phyloP scores from a whole-genome alignment of 1,140 invertebrate species.

The Monomorium pharaonis region DNA sequence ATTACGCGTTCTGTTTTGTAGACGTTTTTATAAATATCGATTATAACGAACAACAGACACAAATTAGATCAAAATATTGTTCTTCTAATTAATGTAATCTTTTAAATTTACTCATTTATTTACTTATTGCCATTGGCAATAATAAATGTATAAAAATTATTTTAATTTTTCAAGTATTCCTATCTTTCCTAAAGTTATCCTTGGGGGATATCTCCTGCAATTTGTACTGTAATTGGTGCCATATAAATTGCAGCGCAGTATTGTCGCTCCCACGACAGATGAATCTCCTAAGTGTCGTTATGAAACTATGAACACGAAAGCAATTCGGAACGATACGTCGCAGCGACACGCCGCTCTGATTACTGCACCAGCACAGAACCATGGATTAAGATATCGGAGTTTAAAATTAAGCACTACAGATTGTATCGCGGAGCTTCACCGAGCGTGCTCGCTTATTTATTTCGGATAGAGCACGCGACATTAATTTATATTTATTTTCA shows the following conservation, averaged over 20 bases:
- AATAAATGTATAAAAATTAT: background rate
- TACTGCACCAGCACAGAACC: background rate
- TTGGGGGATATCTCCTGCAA: background rate
- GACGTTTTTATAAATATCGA: background rate
- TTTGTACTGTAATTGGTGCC: background rate
- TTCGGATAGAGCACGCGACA: background rate
- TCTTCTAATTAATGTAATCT: background rate
- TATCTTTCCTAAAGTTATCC: background rate
- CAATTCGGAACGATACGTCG: conserved; percentile 22
- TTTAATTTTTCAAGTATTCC: background rate
- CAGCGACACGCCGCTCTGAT: conserved; percentile 15
- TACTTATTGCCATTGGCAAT: background rate
- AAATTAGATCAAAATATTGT: background rate
- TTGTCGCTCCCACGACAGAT: conserved; percentile 22
- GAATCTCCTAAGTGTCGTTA: conserved; percentile 53
- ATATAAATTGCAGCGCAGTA: conserved; percentile 35
- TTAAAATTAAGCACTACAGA: conserved; percentile 45
- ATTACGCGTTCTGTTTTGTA: background rate
- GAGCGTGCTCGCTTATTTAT: background rate
- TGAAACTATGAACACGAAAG: conserved; percentile 42
- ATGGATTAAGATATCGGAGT: conserved; percentile 9
- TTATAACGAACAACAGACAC: background rate
- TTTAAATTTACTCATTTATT: background rate
- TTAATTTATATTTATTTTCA: conserved; percentile 31
- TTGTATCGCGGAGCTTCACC: background rate